A percentile compares a stretch with the other conserved stretches of the same genome.
phyloP scores from a whole-genome alignment of 1,140 invertebrate genomes.

The Trissolcus basalis region DNA sequence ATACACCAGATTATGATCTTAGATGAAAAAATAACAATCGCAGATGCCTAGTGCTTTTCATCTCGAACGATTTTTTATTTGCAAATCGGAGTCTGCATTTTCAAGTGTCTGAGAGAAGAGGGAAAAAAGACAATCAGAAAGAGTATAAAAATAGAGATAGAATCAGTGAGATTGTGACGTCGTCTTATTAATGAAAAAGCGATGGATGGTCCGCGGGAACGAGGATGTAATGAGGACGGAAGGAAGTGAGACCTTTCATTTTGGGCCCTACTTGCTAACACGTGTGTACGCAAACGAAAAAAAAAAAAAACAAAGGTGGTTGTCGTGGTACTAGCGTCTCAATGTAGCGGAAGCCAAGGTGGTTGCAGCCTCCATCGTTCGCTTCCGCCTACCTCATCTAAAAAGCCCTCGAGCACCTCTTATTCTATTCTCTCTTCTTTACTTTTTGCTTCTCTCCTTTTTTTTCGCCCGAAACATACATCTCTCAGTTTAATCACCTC shows the following conservation, averaged over 20 bases:
- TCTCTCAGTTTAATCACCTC: no score
- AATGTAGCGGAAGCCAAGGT: constrained; percentile 77
- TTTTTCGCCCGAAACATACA: not conserved
- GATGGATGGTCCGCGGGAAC: constrained; percentile 31
- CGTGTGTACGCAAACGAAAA: constrained; percentile 43
- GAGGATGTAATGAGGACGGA: constrained; percentile 51
- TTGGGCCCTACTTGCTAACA: constrained; percentile 45
- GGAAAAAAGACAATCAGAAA: no score
- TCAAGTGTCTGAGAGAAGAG: no score
- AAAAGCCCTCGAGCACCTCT: constrained; percentile 1
- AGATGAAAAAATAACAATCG: no score
- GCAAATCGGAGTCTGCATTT: no score
- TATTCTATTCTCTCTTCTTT: constrained; percentile 2
- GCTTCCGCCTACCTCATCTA: constrained; percentile 67
- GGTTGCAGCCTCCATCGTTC: constrained; percentile 74
- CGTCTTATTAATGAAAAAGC: constrained; percentile 24
- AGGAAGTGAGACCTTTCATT: constrained; percentile 62
- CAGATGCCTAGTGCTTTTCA: not conserved
- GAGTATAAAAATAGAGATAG: no score
- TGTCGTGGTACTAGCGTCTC: constrained; percentile 62
- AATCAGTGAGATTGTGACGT: constrained; percentile 25
- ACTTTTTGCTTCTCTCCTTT: not conserved
- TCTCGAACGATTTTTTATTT: not conserved
- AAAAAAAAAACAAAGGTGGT: constrained; percentile 67
- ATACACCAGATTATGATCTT: no score